Conservation (phyloP, 2,797 vertebrate genomes). For the Chrysolophus pictus region DNA sequence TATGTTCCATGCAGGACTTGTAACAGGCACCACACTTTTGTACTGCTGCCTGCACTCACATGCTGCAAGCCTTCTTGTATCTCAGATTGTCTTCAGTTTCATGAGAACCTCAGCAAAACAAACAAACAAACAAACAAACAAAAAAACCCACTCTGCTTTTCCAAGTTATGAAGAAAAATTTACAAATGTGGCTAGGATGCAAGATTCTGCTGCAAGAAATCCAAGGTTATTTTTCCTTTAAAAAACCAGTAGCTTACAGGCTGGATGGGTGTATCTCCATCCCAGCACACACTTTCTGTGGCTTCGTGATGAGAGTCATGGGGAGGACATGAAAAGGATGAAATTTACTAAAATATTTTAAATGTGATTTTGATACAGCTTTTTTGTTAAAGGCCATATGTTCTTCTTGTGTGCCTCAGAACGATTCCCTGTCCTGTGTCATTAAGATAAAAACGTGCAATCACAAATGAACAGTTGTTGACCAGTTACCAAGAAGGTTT, state of each 20-base stretch:
- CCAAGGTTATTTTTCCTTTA: neutral
- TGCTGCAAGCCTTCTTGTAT: accelerated
- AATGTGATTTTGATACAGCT: neutral
- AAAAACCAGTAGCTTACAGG: neutral
- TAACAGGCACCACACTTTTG: neutral
- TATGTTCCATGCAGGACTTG: accelerated
- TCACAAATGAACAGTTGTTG: neutral
- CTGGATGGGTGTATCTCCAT: neutral
- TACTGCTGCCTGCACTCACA: neutral
- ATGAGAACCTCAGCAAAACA: neutral
- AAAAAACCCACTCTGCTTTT: neutral
- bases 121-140: neutral
- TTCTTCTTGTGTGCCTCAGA: neutral
- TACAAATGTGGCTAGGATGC: neutral
- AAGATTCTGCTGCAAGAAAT: neutral
- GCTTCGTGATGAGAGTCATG: neutral
- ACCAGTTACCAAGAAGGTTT: neutral
- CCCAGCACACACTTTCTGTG: neutral
- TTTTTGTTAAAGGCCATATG: neutral
- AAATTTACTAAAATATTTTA: neutral
- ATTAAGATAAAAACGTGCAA: neutral
- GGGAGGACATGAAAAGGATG: neutral
- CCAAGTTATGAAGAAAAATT: neutral
- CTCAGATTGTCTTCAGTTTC: neutral
- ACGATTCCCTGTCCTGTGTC: neutral